Base-by-base conservation (phyloP, 2,797 vertebrate species). In the Dromococcyx pavoninus region DNA sequence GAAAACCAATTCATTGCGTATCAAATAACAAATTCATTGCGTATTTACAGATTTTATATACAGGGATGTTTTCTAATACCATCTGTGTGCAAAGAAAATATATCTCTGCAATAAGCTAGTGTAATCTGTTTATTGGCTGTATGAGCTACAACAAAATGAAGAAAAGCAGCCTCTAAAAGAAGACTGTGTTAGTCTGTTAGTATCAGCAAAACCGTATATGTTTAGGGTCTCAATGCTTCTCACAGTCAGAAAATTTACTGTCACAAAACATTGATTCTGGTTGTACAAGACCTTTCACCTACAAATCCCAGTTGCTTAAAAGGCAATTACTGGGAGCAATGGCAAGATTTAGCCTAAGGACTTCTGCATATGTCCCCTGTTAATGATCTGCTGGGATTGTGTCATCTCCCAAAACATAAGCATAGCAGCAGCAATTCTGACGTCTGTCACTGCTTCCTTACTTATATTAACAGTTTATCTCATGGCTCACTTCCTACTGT, bases 201-300 rank as follows among this genome's bases (percentile, higher is more conserved):
- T 53, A 43, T 76, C 71, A 54, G 61, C 77, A 78, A 67, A 93
- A 43, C 64, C 1, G 0, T 46, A 71, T 56, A 9, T 79, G 67
- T 67, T 93, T 91, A 77, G 60, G 53, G 60, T 85, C 74, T 84
- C 18, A 2, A 0, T 65, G 64, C 74, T 76, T 79, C 77, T 85
- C 80, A 57, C 1, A 8, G 65, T 74, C 44, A 74, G 89, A 78
- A 90, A 72, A 62, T 33, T 78, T 32, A 84, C 51, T 88, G 80
- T 85, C 77, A 71, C 3, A 22, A 85, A 71, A 73, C 18, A 4
- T n/a, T 83, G 67, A 51, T 82, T 84, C 74, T 79, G n/a, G 41
- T 61, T 76, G 60, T 67, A 60, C 33, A 35, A 91, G 86, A 93
- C 80, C 91, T 95, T 96, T 93, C 80, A 73, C 90, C 94, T 69